These are phyloP conservation scores for Dreissena polymorpha DNA, from an alignment of 1,140 invertebrate species.

Conservation along the genomic window DNA sequence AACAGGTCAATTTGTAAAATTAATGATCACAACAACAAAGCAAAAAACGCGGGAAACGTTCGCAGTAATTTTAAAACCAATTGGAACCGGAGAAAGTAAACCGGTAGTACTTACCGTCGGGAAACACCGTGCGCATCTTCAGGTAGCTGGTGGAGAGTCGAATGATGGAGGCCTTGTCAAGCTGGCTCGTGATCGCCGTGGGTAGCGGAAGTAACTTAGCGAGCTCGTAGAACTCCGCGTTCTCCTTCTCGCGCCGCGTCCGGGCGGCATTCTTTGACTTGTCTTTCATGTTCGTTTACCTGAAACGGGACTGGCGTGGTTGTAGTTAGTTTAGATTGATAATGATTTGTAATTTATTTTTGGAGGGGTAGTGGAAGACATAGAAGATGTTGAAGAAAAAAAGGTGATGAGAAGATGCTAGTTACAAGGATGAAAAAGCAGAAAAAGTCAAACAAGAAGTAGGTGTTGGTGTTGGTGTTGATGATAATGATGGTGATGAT, in stretches of 20 bases:
- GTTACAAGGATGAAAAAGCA: too few relatives aligned
- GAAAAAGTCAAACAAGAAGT: too few relatives aligned
- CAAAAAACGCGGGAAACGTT: too few relatives aligned
- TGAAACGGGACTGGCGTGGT: not conserved
- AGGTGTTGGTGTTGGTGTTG: too few relatives aligned
- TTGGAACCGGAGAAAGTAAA: too few relatives aligned
- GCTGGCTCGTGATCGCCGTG: conserved; percentile 96
- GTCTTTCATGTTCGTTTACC: conserved; percentile 86
- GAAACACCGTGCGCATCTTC: conserved; percentile 83
- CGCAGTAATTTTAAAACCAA: too few relatives aligned
- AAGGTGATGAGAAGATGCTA: too few relatives aligned
- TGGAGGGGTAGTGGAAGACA: too few relatives aligned
- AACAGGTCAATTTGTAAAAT: too few relatives aligned
- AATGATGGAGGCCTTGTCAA: conserved; percentile 99
- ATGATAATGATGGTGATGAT: too few relatives aligned
- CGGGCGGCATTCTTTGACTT: conserved; percentile 98
- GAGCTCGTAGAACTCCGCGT: conserved; percentile 99
- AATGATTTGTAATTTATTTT: not conserved
- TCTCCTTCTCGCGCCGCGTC: conserved; percentile 96
- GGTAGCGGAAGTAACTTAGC: conserved; percentile 98
- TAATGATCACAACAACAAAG: too few relatives aligned
- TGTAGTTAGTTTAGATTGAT: not conserved
- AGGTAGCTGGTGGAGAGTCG: conserved; percentile 98
- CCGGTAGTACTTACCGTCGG: conserved; percentile 72
- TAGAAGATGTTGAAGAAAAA: too few relatives aligned